A percentile compares a stretch with the other conserved stretches of the same genome.
Evolutionary conservation across 1,140 invertebrate genomes (phyloP).

Genomic region (Forficula auricularia): DNA sequence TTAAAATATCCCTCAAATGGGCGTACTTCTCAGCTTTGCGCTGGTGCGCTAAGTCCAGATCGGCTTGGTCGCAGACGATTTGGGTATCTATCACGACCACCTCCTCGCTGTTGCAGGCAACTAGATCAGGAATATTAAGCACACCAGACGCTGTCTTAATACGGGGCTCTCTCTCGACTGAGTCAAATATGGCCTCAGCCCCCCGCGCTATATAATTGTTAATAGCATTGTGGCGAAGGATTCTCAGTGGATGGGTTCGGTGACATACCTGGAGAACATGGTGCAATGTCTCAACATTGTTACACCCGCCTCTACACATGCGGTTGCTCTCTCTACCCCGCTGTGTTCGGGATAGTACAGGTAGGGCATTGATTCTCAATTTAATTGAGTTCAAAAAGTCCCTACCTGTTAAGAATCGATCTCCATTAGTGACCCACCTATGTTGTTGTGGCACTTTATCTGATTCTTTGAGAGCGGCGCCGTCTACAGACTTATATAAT

Average conservation of each 20-base stretch:
- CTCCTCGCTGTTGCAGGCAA: slow-evolving; percentile 6
- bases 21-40: slow-evolving; percentile 10
- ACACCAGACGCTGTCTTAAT: slow-evolving; percentile 8
- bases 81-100: slow-evolving; percentile 13
- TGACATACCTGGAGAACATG: slow-evolving; percentile 24
- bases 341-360: slow-evolving; percentile 5
- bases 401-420: not conserved
- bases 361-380: too few relatives aligned
- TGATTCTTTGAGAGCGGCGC: not conserved
- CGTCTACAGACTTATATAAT: too few relatives aligned
- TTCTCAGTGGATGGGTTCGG: slow-evolving; percentile 20
- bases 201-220: slow-evolving; percentile 2
- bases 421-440: slow-evolving; percentile 3
- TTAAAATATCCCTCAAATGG: too few relatives aligned
- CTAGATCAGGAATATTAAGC: slow-evolving; percentile 12
- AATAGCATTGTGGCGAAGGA: slow-evolving; percentile 20
- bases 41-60: slow-evolving; percentile 8
- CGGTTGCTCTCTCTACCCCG: slow-evolving; percentile 11
- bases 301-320: slow-evolving; percentile 21
- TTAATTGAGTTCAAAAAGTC: too few relatives aligned
- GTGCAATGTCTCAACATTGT: slow-evolving; percentile 19
- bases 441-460: too few relatives aligned
- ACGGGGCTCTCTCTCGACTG: slow-evolving; percentile 10
- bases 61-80: slow-evolving; percentile 9
- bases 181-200: slow-evolving; percentile 5